Conservation (phyloP, 37 sponge, comb jelly and placozoan genomes). For the Cliona cf. orientalis region DNA sequence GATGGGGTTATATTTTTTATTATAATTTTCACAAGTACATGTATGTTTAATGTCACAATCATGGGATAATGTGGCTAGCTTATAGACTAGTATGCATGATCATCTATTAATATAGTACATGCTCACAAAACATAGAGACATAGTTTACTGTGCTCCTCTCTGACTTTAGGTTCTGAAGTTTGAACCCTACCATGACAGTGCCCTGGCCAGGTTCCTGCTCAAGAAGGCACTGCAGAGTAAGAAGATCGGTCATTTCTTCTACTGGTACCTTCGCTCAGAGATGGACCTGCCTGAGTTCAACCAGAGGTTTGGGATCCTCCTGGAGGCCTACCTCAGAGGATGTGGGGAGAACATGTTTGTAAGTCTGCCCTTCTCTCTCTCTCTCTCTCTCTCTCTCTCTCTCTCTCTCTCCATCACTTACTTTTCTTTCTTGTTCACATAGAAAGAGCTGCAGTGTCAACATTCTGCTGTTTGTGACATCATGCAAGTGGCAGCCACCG, state of each 20-base stretch:
- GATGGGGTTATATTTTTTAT: too few species aligned
- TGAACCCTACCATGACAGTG: slow-evolving; percentile 91
- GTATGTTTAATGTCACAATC: too few species aligned
- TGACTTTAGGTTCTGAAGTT: slow-evolving; percentile 90
- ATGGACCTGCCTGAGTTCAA: slow-evolving; percentile 89
- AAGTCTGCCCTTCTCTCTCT: slow-evolving; percentile 12
- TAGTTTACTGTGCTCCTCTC: too few species aligned
- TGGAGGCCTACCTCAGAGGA: slow-evolving; percentile 89
- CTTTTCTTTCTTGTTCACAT: not conserved
- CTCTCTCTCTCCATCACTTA: not conserved
- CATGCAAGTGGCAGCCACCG: slow-evolving; percentile 55
- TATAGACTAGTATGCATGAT: too few species aligned
- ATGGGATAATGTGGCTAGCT: too few species aligned
- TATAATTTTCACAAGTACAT: too few species aligned
- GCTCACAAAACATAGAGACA: too few species aligned
- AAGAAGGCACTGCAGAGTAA: slow-evolving; percentile 86
- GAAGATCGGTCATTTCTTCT: slow-evolving; percentile 91
- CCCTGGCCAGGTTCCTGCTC: slow-evolving; percentile 83
- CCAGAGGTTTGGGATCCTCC: slow-evolving; percentile 86
- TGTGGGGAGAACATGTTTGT: slow-evolving; percentile 87
- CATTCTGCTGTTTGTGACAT: slow-evolving; percentile 68
- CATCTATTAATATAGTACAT: too few species aligned
- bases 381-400: slow-evolving; percentile 6
- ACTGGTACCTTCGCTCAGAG: slow-evolving; percentile 93
- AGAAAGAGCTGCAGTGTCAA: slow-evolving; percentile 77